Conservation (phyloP, 2,113 vertebrate genomes). For the Callipepla squamata region DNA sequence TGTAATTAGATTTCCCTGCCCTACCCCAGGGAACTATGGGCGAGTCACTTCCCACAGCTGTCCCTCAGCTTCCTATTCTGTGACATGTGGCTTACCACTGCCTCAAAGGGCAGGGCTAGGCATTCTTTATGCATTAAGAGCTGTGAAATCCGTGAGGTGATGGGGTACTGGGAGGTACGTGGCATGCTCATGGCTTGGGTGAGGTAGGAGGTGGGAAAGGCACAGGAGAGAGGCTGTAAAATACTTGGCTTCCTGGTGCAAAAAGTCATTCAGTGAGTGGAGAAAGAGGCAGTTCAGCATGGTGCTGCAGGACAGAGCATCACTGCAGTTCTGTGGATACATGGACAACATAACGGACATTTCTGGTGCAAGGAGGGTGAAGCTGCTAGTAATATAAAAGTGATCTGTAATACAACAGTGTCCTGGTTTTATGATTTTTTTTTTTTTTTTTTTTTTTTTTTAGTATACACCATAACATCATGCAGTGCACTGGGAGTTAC, state of each 20-base stretch:
- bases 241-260: not conserved
- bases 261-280: not conserved
- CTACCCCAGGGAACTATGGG: not conserved
- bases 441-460: too few species aligned
- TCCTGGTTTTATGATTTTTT: too few species aligned
- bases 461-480: too few species aligned
- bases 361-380: not conserved
- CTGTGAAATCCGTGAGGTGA: conserved; percentile 18
- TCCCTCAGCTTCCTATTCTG: conserved; percentile 26
- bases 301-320: not conserved
- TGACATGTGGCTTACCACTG: not conserved
- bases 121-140: not conserved
- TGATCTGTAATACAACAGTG: not conserved
- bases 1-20: conserved; percentile 22
- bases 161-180: not conserved
- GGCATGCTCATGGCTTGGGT: not conserved
- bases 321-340: not conserved
- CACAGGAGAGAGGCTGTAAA: not conserved
- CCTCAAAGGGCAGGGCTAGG: not conserved
- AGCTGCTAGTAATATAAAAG: not conserved
- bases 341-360: not conserved
- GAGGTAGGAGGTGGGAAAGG: not conserved
- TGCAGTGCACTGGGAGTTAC: too few species aligned
- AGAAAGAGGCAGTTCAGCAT: not conserved
- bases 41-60: conserved; percentile 47